Conservation (phyloP, 2,888 invertebrate species). For the Thereva unica region DNA sequence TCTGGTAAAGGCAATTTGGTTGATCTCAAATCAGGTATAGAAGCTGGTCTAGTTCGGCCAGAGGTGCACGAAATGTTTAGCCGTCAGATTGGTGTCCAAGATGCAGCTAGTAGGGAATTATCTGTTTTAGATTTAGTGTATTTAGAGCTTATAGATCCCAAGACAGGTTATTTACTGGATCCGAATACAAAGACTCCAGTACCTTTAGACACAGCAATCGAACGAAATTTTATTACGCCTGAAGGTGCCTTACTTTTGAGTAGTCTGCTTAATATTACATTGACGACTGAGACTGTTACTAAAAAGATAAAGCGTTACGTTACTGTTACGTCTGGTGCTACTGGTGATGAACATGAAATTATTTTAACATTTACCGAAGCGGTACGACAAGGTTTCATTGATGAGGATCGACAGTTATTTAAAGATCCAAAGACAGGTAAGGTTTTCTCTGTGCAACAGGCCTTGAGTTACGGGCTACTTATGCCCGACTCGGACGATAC, state of each 20-base stretch:
- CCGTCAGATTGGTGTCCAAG: conserved; percentile 79
- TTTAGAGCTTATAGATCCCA: conserved; percentile 83
- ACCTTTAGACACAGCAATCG: conserved; percentile 84
- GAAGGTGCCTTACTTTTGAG: conserved; percentile 86
- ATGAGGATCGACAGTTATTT: conserved; percentile 76
- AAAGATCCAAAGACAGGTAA: conserved; percentile 75
- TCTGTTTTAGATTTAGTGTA: conserved; percentile 87
- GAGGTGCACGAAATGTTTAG: conserved; percentile 85
- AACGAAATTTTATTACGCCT: conserved; percentile 80
- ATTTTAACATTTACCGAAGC: conserved; percentile 79
- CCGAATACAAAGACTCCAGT: conserved; percentile 71
- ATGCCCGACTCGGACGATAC: conserved; percentile 65
- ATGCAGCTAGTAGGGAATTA: conserved; percentile 71
- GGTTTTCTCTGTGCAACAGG: conserved; percentile 75
- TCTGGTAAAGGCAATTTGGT: conserved; percentile 77
- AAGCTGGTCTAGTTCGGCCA: conserved; percentile 77
- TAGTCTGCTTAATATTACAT: conserved; percentile 83
- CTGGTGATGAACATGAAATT: conserved; percentile 62
- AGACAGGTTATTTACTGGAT: conserved; percentile 83
- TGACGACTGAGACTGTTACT: conserved; percentile 85
- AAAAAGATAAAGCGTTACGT: conserved; percentile 82
- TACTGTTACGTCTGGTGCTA: conserved; percentile 70
- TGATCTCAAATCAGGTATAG: conserved; percentile 78
- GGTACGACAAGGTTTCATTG: conserved; percentile 74
- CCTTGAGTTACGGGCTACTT: conserved; percentile 73